Evolutionary conservation across 2,113 vertebrate genomes (phyloP), one percentile per base, ranked within the genome.

Genomic region (Gila orcuttii): DNA sequence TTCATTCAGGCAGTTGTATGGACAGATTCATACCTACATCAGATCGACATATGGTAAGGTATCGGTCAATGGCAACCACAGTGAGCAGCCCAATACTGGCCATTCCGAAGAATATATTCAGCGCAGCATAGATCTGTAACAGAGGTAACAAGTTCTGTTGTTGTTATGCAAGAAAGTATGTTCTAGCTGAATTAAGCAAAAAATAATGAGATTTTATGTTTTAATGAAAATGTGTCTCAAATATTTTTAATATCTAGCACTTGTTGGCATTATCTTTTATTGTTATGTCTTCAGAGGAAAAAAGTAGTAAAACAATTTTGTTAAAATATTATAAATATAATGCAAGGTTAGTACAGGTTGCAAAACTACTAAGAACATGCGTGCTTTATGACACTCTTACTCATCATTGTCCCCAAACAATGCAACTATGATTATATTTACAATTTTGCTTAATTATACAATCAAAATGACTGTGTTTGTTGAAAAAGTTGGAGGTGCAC

Each of bases 31-130:
- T 96, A 99, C 98, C 97, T 93, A 96, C 91, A 84, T 97, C 94
- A 82, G 97, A 96, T 81, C 93, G 95, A 95, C 97, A 98, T 93
- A 99, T 96, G 81, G 95, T 96, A 86, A 99, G 93, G 28, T 99
- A 99, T 31, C 97, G 95, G 88, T 99, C 98, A 57, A 99, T 73
- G 0, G 98, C 97, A 84, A 99, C 96, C 50, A 97, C 96, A 1
- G 96, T 99, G 86, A 99, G 96, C 81, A 99, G 94, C 60, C 98
- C 98, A 55, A 99, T 99, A 87, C 98, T 99, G 0, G 97, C 96
- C 98, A 99, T 99, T 47, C 98, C 98, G 85, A 99, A 99, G 91
- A 99, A 99, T 88, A 99, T 99, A 93, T 99, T 99, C 85, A 99
- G 91, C 73, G 96, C 97, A 79, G 98, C 98, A 89, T 99, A 99